Conservation (phyloP, 2,113 vertebrate species). For the Hemiprocne comata region DNA sequence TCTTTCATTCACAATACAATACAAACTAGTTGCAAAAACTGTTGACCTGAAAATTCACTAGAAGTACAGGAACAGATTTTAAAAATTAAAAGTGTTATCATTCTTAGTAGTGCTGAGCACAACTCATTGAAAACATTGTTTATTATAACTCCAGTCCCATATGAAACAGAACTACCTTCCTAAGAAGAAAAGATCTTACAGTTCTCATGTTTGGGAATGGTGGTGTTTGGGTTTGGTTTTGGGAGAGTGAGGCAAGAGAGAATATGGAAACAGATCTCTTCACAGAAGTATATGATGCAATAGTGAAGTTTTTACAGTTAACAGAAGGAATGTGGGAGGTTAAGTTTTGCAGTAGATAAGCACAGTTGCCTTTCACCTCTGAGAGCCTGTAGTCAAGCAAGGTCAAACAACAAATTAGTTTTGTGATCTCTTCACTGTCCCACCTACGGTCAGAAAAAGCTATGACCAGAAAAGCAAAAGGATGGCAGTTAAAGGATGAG, state of each 20-base stretch:
- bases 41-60: neutral
- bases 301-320: neutral
- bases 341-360: neutral
- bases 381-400: neutral
- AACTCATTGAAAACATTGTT: neutral
- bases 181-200: neutral
- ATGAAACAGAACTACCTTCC: neutral
- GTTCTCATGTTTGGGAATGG: accelerated
- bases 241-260: neutral
- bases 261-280: neutral
- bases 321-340: neutral
- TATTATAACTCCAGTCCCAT: neutral
- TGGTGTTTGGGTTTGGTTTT: neutral
- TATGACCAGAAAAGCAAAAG: neutral
- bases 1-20: neutral
- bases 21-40: neutral
- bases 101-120: neutral
- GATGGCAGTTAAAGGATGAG: neutral
- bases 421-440: neutral
- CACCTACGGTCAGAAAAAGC: neutral
- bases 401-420: conserved; percentile 9
- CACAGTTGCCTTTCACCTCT: neutral
- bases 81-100: neutral
- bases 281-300: neutral
- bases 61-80: neutral